Conservation (phyloP, 92 coral and sea anemone genomes). For the Pocillopora grandis region DNA sequence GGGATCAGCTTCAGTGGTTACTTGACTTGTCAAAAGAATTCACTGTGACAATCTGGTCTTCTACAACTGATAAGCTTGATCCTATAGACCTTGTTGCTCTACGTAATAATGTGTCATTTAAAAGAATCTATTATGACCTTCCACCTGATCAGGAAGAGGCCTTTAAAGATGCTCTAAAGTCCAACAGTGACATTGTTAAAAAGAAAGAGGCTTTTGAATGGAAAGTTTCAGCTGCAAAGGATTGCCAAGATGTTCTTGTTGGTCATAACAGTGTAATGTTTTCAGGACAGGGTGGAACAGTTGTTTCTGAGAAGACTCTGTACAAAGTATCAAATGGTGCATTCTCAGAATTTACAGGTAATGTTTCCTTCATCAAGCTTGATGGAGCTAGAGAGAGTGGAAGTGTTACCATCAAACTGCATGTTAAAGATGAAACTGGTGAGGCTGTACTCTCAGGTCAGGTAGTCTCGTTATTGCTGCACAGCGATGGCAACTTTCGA, state of each 20-base stretch:
- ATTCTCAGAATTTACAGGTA: background rate
- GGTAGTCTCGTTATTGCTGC: slow-evolving; percentile 2
- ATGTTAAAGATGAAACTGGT: slow-evolving; percentile 11
- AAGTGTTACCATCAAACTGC: slow-evolving; percentile 10
- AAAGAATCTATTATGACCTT: slow-evolving; percentile 82
- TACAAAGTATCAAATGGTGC: background rate
- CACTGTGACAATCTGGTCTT: slow-evolving; percentile 88
- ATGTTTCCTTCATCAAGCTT: slow-evolving; percentile 24
- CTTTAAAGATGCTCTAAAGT: slow-evolving; percentile 35
- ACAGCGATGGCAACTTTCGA: slow-evolving; percentile 20
- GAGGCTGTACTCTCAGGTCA: background rate
- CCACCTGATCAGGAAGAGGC: slow-evolving; percentile 62
- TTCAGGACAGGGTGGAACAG: slow-evolving; percentile 72
- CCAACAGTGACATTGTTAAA: background rate
- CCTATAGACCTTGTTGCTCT: slow-evolving; percentile 66
- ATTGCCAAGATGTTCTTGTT: slow-evolving; percentile 66
- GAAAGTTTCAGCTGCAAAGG: slow-evolving; percentile 22
- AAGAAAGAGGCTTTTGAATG: slow-evolving; percentile 10
- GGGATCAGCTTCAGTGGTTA: slow-evolving; percentile 73
- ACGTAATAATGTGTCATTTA: slow-evolving; percentile 46
- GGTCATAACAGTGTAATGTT: slow-evolving; percentile 72
- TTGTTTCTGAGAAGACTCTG: slow-evolving; percentile 40
- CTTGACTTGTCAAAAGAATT: slow-evolving; percentile 69
- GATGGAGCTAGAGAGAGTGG: background rate
- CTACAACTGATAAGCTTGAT: slow-evolving; percentile 52